Base-by-base conservation (phyloP, 2,113 vertebrate species). In the Mastomys natalensis region DNA sequence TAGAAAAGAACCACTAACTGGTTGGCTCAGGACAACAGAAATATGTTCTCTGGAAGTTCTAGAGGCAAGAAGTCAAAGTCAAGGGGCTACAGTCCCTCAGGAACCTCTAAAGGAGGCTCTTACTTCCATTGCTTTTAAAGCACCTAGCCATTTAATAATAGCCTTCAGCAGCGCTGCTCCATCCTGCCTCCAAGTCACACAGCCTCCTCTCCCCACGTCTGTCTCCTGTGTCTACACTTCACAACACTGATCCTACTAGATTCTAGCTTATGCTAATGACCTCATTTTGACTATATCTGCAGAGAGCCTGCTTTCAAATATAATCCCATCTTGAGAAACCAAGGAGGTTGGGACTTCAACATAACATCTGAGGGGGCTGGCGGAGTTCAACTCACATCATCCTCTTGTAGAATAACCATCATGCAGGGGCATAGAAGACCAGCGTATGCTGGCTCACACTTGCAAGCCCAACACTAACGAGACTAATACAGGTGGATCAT, bases 231-330 rank as follows among this genome's bases (percentile, higher is more conserved):
- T 74, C 80, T 68, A 76, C 55, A 22, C 43, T 10, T 77, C 37
- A 80, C 68, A 4, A 78, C 21, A 31, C 1, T 37, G 22, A 16
- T 66, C 51, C 13, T 13, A 22, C 0, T 45, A 10, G 51, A 70
- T 90, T n/a, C 5, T 21, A 86, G 87, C 51, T 22, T 24, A 74
- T 45, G 53, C 55, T 34, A 64, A 85, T 21, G 60, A 81, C n/a
- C 11, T 51, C 64, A 85, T 60, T 73, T 24, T 84, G 12, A 87
- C n/a, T 22, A 60, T 34, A n/a, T 66, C 91, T 86, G 43, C 40
- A 64, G 91, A 84, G 51, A 89, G 26, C 58, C 29, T 62, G 48
- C 51, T 87, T 93, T 86, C 58, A 80, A 92, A 66, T 29, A 92
- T 73, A 19, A n/a, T 68, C 29, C 55, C 43, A 62, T 51, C 51